phyloP scores from a whole-genome alignment of 2,888 invertebrate genomes.

The Caenorhabditis zanzibari region DNA sequence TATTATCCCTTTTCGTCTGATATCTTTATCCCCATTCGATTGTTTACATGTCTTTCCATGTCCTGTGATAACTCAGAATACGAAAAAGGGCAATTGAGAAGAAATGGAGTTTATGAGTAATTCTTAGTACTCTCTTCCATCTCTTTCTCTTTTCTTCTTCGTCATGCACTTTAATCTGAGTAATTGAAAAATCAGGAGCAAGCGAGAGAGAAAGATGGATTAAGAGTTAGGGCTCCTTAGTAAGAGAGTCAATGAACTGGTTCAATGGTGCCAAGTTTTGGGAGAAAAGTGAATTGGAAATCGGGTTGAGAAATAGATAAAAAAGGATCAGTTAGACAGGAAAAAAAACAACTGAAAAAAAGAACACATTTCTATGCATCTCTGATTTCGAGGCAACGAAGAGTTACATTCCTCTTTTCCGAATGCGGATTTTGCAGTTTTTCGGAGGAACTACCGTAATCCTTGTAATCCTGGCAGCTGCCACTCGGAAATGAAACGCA shows the following conservation, averaged over 20 bases:
- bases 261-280: constrained; percentile 1
- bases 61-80: constrained; percentile 22
- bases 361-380: no score
- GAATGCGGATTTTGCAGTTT: no score
- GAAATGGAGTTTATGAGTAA: constrained; percentile 50
- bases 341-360: no score
- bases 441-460: no score
- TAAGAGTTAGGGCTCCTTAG: neutral
- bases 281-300: neutral
- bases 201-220: neutral
- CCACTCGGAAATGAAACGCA: no score
- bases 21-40: constrained; percentile 42
- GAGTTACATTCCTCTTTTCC: no score
- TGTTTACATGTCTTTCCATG: constrained; percentile 31
- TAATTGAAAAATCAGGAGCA: constrained; percentile 36
- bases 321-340: no score
- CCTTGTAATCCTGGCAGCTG: no score
- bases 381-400: no score
- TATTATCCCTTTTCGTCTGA: constrained; percentile 27
- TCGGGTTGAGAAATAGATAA: neutral
- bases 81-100: constrained; percentile 55
- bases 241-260: neutral
- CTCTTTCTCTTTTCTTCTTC: constrained; percentile 4
- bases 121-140: constrained; percentile 15
- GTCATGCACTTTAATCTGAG: constrained; percentile 37